Conservation (phyloP, 1,140 invertebrate species). For the Neuroterus valhalla region DNA sequence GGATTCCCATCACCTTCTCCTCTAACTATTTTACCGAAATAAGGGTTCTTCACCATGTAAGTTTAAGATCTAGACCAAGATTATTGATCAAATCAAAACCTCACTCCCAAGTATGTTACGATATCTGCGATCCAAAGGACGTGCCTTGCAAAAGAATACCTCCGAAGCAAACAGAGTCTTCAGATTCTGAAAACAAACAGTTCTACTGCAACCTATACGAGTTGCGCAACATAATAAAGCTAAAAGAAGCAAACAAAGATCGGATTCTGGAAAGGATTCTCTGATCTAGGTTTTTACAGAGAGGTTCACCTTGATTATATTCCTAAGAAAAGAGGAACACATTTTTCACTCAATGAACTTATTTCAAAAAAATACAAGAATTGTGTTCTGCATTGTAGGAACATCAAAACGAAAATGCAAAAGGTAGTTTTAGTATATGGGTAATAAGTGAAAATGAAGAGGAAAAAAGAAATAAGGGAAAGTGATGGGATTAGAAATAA, state of each 20-base stretch:
- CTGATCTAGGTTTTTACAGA: background rate
- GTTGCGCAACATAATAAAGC: slow-evolving; percentile 11
- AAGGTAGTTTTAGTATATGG: no score
- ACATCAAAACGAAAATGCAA: no score
- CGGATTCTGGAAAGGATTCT: slow-evolving; percentile 6
- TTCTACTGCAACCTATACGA: background rate
- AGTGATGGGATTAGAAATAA: no score
- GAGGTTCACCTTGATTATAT: background rate
- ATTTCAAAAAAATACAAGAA: background rate
- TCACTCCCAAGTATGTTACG: background rate
- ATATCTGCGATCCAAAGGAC: slow-evolving; percentile 4
- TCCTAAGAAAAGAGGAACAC: background rate
- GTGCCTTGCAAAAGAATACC: slow-evolving; percentile 25
- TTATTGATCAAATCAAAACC: slow-evolving; percentile 21
- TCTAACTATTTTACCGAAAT: no score
- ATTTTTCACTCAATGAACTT: background rate
- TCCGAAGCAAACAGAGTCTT: slow-evolving; percentile 12
- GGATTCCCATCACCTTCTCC: no score
- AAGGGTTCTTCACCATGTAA: background rate
- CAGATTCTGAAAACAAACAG: slow-evolving; percentile 22
- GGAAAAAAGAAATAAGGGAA: no score
- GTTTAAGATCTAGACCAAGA: background rate
- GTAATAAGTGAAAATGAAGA: no score
- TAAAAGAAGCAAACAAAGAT: background rate
- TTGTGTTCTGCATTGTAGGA: background rate